Base-by-base conservation (phyloP, 2,888 invertebrate genomes). In the Drosophila robusta region DNA sequence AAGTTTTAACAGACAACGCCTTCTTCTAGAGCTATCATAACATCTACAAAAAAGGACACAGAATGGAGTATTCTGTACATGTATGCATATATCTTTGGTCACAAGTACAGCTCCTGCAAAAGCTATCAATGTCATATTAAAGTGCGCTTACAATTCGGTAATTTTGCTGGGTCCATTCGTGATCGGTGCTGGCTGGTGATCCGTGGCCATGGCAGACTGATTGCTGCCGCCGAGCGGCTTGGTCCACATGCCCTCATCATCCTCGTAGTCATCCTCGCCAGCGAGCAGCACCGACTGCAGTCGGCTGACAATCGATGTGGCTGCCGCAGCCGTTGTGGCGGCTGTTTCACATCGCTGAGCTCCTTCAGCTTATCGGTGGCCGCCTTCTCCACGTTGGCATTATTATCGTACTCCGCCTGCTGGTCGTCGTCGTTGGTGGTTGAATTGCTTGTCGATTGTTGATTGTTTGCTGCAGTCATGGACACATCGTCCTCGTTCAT, bases 181-280 rank as follows among this genome's bases (percentile, higher is more conserved):
- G 26, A 78, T 62, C 22, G 75, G 29, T 3, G 68, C 42, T 26
- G 68, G 14, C 34, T 61, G 71, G n/a, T 63, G 47, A n/a, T 76
- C 70, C 6, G 78, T 60, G n/a, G 69, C 16, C 29, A 57, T 64
- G 11, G 64, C 60, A 36, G 71, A 29, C 18, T 45, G 29, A 51
- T 70, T 75, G 55, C 70, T 79, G 47, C 70, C 78, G n/a, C 90
- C 90, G 22, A 90, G 60, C n/a, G 90, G 90, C 58, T 90, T 90
- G 24, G 90, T 90, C 90, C 90, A 90, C 90, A 90, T 90, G 54
- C 90, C 90, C 52, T 90, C 90, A 51, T 90, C 90, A 58, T 90
- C 90, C 64, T 90, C 90, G 38, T 86, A 86, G 22, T 87, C 89
- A 32, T 90, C 90, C 36, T 85, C 85, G 47, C 89, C 84, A 51